Base-by-base conservation (phyloP, 1,140 invertebrate genomes). In the Caenorhabditis remanei region DNA sequence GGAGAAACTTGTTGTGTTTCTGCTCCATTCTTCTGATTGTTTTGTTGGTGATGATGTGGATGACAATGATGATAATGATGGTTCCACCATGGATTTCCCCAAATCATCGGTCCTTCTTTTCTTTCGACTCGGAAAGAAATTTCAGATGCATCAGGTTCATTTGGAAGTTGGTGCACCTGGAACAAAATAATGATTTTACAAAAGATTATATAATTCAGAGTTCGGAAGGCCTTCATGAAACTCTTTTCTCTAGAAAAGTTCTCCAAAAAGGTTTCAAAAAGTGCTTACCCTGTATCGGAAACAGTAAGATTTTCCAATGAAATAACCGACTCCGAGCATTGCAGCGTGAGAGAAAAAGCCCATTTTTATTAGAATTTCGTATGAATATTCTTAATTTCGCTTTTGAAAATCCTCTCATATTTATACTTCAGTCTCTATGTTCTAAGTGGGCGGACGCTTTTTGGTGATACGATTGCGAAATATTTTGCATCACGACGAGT, bases 51-150 rank as follows among this genome's bases (percentile, higher is more conserved):
- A 24, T 79, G 19, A 48, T 79, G 46, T 50, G 32, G 71, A 48
- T 79, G 71, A 14, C 43, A 46, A 46, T 11, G 19, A 32, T 46
- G 40, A 32, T 79, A n/a, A 7, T 48, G 71, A 79, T 79, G 71
- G 53, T 79, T 50, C 71, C 71, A 79, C 46, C 71, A 79, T 50
- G 43, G 71, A 79, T 79, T 16, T 32, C 71, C 43, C 46, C 43
- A 79, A 79, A 79, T 53, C 65, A 71, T 71, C 53, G 71, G 71
- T 13, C 46, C 71, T 53, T 79, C 71, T 50, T 79, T 79, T 79
- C 46, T 2, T 79, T 79, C 71, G 9, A 79, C 46, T 13, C 71
- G 71, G 21, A 79, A 79, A 5, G 19, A 79, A 50, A 79, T 79
- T 79, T 79, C 71, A 24, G 71, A 79, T 32, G 71, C 71, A 24